Evolutionary conservation across 2,888 invertebrate genomes (phyloP).

Genomic region (Agriopis aurantiaria): DNA sequence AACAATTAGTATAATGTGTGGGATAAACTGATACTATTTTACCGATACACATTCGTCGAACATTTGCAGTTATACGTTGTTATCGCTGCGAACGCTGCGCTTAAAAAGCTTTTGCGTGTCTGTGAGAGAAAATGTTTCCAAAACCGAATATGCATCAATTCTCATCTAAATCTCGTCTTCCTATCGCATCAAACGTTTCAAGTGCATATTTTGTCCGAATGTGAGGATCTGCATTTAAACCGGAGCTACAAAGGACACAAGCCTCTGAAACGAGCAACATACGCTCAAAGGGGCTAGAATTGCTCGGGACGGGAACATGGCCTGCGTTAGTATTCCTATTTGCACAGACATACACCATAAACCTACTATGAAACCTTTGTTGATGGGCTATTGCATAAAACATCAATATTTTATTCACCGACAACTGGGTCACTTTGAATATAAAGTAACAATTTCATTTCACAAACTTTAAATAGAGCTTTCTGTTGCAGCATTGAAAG

Average conservation of each 20-base stretch:
- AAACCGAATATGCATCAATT: constrained; percentile 21
- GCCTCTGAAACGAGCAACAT: constrained; percentile 50
- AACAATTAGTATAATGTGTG: constrained; percentile 21
- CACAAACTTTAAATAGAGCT: constrained; percentile 31
- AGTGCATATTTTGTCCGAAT: constrained; percentile 55
- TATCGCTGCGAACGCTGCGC: not conserved
- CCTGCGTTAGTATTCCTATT: constrained; percentile 41
- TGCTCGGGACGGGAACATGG: constrained; percentile 48
- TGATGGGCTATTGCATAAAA: constrained; percentile 40
- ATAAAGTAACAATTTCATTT: constrained; percentile 33
- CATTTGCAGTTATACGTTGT: not conserved
- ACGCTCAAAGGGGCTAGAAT: constrained; percentile 53
- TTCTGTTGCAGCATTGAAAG: constrained; percentile 90
- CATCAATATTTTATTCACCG: constrained; percentile 41
- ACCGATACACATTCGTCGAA: not conserved
- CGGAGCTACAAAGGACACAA: constrained; percentile 55
- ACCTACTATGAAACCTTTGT: constrained; percentile 40
- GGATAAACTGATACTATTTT: constrained; percentile 3
- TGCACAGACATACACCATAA: constrained; percentile 35
- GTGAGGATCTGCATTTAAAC: constrained; percentile 54
- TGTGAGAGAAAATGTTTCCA: not conserved
- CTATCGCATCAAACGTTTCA: constrained; percentile 55
- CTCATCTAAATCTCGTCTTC: too few species aligned
- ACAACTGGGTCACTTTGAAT: constrained; percentile 42
- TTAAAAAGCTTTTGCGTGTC: not conserved